A percentile compares a stretch with the other conserved stretches of the same genome.
phyloP scores from a whole-genome alignment of 1,140 invertebrate genomes.

The Diabrotica undecimpunctata region DNA sequence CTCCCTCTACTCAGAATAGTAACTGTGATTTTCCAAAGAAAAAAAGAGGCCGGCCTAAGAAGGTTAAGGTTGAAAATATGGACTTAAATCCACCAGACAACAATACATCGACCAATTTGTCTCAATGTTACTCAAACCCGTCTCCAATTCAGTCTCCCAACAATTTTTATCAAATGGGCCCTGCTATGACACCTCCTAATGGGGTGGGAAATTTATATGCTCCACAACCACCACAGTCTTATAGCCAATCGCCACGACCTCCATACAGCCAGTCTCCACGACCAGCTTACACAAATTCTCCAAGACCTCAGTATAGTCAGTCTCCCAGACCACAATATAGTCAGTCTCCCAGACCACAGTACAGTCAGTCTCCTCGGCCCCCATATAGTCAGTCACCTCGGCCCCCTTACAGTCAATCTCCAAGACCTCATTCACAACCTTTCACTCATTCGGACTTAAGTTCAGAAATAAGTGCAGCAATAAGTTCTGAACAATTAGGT shows the following conservation, averaged over 20 bases:
- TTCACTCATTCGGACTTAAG: conserved; percentile 72
- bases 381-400: conserved; percentile 60
- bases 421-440: conserved; percentile 58
- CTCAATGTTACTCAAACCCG: conserved; percentile 57
- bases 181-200: conserved; percentile 42
- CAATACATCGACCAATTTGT: conserved; percentile 43
- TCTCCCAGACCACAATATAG: conserved; percentile 49
- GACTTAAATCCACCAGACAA: conserved; percentile 37
- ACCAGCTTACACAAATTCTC: conserved; percentile 38
- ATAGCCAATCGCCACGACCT: conserved; percentile 39
- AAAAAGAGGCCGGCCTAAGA: conserved; percentile 80
- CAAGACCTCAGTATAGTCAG: conserved; percentile 40
- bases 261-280: conserved; percentile 38
- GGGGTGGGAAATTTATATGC: conserved; percentile 43
- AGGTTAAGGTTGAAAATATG: conserved; percentile 60
- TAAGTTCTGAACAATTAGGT: conserved; percentile 64
- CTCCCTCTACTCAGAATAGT: conserved; percentile 45
- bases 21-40: conserved; percentile 70
- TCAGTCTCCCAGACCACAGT: conserved; percentile 37
- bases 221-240: conserved; percentile 39
- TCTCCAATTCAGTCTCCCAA: conserved; percentile 52
- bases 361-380: conserved; percentile 56
- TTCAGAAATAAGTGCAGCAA: conserved; percentile 72
- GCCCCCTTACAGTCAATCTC: conserved; percentile 54
- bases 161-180: conserved; percentile 47